A percentile compares a stretch with the other conserved stretches of the same genome.
phyloP scores from a whole-genome alignment of 2,113 vertebrate species.

The Larimichthys polyactis region DNA sequence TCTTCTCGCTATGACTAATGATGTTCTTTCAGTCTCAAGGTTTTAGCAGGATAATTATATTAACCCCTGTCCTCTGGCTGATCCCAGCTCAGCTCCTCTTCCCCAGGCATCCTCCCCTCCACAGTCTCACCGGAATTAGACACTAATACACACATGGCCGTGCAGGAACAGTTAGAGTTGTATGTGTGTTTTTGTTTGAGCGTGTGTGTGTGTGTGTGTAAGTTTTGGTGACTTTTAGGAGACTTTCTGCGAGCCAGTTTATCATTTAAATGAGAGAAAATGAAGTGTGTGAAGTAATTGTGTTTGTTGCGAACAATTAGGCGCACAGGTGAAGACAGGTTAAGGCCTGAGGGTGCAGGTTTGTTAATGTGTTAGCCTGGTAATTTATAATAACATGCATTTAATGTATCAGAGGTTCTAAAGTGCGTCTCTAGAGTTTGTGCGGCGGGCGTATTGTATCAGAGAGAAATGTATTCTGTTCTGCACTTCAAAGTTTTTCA shows the following conservation, averaged over 20 bases:
- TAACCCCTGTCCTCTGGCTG: conserved; percentile 82
- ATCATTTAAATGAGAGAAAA: conserved; percentile 27
- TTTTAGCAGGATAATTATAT: conserved; percentile 84
- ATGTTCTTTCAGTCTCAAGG: conserved; percentile 80
- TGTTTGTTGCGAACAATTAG: conserved; percentile 24
- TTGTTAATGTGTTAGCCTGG: conserved; percentile 26
- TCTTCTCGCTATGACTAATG: conserved; percentile 77
- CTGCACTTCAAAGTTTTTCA: conserved; percentile 16
- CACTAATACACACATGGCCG: conserved; percentile 45
- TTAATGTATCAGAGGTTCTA: conserved; percentile 41
- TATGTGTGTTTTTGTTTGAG: conserved; percentile 24
- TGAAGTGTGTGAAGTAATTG: not conserved
- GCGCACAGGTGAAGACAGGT: conserved; percentile 1
- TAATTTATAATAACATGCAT: conserved; percentile 42
- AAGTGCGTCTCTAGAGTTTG: conserved; percentile 67
- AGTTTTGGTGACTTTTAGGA: conserved; percentile 41
- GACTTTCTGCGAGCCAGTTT: conserved; percentile 20
- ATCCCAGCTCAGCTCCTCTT: conserved; percentile 73
- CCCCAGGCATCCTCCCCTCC: conserved; percentile 65
- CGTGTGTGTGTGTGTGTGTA: not conserved
- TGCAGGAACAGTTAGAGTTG: conserved; percentile 6
- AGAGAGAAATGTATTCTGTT: conserved; percentile 24
- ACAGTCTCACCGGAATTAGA: conserved; percentile 52
- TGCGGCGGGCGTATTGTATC: conserved; percentile 48
- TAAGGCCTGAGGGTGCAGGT: conserved; percentile 10